Percentiles rank a stretch among this genome's conserved stretches.
Conservation (phyloP, 2,888 invertebrate species). For the Cinara cedri region DNA sequence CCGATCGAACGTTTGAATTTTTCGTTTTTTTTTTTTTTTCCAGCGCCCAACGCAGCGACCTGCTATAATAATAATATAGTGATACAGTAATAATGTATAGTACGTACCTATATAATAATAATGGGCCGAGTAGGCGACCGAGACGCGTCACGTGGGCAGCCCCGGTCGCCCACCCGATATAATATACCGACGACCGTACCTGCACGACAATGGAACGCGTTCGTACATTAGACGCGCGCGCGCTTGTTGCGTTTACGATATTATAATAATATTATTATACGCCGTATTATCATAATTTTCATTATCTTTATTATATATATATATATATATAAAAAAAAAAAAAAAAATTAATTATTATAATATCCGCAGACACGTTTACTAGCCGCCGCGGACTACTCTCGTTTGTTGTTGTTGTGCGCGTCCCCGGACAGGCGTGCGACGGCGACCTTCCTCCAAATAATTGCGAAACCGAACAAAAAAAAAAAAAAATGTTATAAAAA, state of each 20-base stretch:
- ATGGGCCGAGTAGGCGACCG: slow-evolving; percentile 33
- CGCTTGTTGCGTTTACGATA: too few species aligned
- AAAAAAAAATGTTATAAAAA: background rate
- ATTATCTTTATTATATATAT: slow-evolving; percentile 2
- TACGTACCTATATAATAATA: slow-evolving; percentile 32
- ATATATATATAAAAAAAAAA: too few species aligned
- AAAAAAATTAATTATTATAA: too few species aligned
- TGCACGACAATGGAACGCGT: slow-evolving; percentile 18
- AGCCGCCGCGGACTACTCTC: slow-evolving; percentile 3
- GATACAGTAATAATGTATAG: too few species aligned
- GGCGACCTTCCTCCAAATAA: slow-evolving; percentile 29
- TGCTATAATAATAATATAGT: slow-evolving; percentile 36
- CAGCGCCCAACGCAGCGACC: background rate
- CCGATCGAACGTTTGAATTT: slow-evolving; percentile 41
- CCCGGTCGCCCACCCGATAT: slow-evolving; percentile 35
- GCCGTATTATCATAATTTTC: slow-evolving; percentile 24
- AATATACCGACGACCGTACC: background rate
- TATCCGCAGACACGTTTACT: background rate
- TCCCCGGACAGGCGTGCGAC: background rate
- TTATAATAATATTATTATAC: slow-evolving; percentile 22
- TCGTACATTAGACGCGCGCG: background rate
- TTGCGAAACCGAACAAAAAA: slow-evolving; percentile 36
- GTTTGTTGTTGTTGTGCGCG: slow-evolving; percentile 14
- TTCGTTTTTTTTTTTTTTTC: too few species aligned
- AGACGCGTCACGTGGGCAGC: slow-evolving; percentile 28